phyloP scores from a whole-genome alignment of 2,113 vertebrate genomes.

The Nasalis larvatus region DNA sequence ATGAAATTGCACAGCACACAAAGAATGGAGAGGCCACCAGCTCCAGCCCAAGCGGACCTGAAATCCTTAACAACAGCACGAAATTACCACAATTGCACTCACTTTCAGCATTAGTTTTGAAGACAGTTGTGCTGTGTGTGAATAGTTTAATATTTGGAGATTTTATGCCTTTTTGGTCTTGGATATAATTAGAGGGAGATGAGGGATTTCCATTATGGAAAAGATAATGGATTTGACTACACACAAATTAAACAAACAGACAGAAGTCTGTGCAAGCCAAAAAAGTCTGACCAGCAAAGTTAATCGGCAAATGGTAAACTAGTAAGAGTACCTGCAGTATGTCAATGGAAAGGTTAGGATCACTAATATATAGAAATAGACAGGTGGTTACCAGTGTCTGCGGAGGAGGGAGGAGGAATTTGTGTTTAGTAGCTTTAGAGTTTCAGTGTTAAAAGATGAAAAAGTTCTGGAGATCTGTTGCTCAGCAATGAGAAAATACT shows the following conservation, averaged over 20 bases:
- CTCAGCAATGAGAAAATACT: no score
- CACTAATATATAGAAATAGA: accelerated
- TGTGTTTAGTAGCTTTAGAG: accelerated
- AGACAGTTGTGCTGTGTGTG: no score
- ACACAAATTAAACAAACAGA: not conserved
- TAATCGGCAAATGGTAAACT: not conserved
- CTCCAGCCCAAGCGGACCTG: not conserved
- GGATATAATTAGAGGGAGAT: not conserved
- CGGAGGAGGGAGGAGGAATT: accelerated
- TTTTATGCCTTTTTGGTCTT: not conserved
- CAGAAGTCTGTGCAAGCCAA: not conserved
- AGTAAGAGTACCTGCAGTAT: accelerated
- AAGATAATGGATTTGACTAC: not conserved
- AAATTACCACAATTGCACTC: no score
- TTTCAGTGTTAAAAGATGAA: not conserved
- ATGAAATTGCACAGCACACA: not conserved
- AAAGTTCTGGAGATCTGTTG: not conserved
- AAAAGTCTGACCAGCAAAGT: not conserved
- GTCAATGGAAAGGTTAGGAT: accelerated
- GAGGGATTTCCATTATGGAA: not conserved
- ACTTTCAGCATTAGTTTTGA: not conserved
- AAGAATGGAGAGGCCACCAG: not conserved
- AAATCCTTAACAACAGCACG: not conserved
- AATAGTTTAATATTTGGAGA: not conserved
- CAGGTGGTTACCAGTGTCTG: not conserved